phyloP scores from a whole-genome alignment of 2,113 vertebrate species.

The Anhinga rufa region DNA sequence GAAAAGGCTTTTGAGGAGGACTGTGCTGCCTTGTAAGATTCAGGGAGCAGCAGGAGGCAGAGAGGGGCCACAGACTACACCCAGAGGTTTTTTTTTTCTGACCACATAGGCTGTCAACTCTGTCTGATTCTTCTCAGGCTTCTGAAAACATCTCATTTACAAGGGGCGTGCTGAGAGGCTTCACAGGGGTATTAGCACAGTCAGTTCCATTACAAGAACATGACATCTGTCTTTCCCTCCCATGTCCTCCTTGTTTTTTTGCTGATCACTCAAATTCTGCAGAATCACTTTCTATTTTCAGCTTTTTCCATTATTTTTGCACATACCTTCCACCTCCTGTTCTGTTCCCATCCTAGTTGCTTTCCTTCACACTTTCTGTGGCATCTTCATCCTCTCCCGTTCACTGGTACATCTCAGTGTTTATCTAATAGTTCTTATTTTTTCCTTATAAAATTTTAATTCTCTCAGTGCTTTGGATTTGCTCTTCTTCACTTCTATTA shows the following conservation, averaged over 20 bases:
- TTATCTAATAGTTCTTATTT: neutral
- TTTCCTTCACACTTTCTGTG: neutral
- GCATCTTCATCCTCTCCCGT: neutral
- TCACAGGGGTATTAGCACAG: neutral
- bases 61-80: neutral
- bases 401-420: neutral
- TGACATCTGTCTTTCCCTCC: constrained; percentile 25
- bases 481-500: neutral
- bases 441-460: neutral
- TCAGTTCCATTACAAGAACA: constrained; percentile 12
- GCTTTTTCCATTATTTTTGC: constrained; percentile 25
- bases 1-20: neutral
- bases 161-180: neutral
- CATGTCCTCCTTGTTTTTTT: constrained; percentile 17
- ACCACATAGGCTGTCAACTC: neutral
- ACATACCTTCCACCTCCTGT: neutral
- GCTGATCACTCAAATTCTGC: constrained; percentile 16
- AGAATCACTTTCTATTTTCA: constrained; percentile 31
- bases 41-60: neutral
- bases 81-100: neutral
- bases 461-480: neutral
- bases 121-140: neutral
- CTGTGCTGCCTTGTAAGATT: neutral
- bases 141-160: constrained; percentile 34
- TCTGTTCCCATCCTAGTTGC: neutral